Evolutionary conservation across 2,888 invertebrate species (phyloP), one percentile per base, ranked within the genome.

Genomic region (Horisme vitalbata): DNA sequence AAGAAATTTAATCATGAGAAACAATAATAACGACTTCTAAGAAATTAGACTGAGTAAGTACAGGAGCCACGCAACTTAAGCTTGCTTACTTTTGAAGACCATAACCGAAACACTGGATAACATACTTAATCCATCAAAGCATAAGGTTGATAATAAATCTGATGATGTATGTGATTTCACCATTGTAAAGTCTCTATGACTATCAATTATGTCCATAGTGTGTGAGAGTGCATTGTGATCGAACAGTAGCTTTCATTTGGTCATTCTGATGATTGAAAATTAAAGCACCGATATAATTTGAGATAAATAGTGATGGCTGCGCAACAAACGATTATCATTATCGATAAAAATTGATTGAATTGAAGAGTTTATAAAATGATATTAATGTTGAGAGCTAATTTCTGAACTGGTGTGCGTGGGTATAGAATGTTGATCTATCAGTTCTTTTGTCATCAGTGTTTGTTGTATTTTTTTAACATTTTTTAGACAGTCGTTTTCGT

Each of bases 1-100:
- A 88, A 88, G 85, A 86, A 88, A 88, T 83, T 88, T 87, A 89
- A 88, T 88, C 85, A 89, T 87, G 87, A 85, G 89, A 89, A 89
- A 89, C 86, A 88, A 86, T 87, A 87, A 86, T 88, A 82, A 83
- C 71, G 79, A 81, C 79, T 82, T 80, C 87, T 81, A 68, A 84
- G 83, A 88, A 88, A 87, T 84, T 85, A 85, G 84, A 79, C 74
- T 75, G 74, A 71, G 86, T 89, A 89, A 89, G 80, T 87, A 83
- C 88, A 75, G 88, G 76, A 89, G 89, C 89, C 89, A 87, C 88
- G 88, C 88, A 87, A 88, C 79, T 79, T 76, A 79, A 73, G 66
- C 75, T 79, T 73, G 69, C 63, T 82, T 82, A 75, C 71, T 81
- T 84, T 84, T 81, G 75, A 80, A 81, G 77, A 79, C 64, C 68